A percentile compares a stretch with the other conserved stretches of the same genome.
Conservation (phyloP, 1,140 invertebrate species). For the Macrosteles quadrilineatus region DNA sequence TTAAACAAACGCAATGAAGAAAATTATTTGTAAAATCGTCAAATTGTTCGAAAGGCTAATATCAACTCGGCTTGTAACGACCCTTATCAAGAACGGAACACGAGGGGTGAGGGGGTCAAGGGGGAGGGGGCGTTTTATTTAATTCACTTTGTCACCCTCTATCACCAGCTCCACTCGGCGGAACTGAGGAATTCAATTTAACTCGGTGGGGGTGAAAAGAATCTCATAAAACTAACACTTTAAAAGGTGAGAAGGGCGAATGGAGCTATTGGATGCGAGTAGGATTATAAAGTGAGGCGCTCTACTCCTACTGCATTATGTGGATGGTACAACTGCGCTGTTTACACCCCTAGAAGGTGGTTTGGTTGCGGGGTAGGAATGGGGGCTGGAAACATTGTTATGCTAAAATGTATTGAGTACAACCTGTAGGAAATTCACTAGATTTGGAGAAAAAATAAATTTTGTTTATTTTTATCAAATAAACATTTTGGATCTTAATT, state of each 20-base stretch:
- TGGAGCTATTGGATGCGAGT: no score
- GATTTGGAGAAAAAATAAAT: no score
- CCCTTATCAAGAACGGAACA: constrained; percentile 22
- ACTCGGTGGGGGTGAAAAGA: constrained; percentile 22
- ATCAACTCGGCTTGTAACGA: constrained; percentile 5
- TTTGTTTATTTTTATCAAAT: no score
- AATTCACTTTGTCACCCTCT: constrained; percentile 35
- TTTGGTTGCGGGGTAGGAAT: no score
- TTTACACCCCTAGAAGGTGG: no score
- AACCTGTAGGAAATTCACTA: not conserved
- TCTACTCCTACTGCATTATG: no score
- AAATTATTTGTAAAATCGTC: constrained; percentile 32
- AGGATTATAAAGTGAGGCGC: no score
- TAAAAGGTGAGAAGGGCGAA: constrained; percentile 28
- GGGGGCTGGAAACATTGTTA: no score
- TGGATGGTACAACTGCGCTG: no score
- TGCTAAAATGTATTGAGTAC: no score
- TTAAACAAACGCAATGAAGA: constrained; percentile 31
- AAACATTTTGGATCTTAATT: no score
- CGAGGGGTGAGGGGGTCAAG: not conserved
- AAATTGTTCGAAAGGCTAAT: constrained; percentile 33
- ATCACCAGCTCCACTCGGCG: constrained; percentile 22
- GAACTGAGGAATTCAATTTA: constrained; percentile 32
- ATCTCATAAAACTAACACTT: constrained; percentile 32
- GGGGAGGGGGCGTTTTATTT: constrained; percentile 28